Evolutionary conservation across 2,888 invertebrate genomes (phyloP).

Genomic region (Ditula angustiorana): DNA sequence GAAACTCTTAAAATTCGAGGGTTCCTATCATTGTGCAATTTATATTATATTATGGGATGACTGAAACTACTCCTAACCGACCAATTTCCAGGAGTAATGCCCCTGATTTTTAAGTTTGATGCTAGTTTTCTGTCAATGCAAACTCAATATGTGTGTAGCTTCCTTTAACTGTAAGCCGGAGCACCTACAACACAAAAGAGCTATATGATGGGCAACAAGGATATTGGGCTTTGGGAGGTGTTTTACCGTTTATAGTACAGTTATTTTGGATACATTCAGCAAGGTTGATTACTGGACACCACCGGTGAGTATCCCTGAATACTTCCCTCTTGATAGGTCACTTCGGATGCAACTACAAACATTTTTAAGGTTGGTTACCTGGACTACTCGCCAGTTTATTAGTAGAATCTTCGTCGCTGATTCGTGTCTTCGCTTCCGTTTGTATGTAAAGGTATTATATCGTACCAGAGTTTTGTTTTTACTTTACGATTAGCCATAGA

Average conservation of each 20-base stretch:
- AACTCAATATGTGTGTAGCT: no score
- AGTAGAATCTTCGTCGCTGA: background rate
- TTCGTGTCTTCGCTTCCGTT: background rate
- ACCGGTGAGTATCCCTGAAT: background rate
- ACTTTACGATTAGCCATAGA: background rate
- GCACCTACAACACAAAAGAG: no score
- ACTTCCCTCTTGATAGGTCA: background rate
- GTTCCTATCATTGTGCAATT: no score
- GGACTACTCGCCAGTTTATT: no score
- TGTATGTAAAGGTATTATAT: background rate
- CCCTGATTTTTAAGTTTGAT: no score
- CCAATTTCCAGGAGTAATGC: no score
- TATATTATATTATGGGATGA: no score
- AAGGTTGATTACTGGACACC: background rate
- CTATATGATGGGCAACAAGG: no score
- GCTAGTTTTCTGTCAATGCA: no score
- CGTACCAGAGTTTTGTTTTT: background rate
- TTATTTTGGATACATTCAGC: background rate
- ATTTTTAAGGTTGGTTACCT: background rate
- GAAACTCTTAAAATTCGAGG: no score
- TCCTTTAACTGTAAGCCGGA: no score
- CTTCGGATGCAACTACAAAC: background rate
- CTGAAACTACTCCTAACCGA: no score
- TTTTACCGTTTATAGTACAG: background rate
- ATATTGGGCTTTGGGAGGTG: background rate